Evolutionary conservation across 2,888 invertebrate species (phyloP).

Genomic region (Trichogramma dendrolimi): DNA sequence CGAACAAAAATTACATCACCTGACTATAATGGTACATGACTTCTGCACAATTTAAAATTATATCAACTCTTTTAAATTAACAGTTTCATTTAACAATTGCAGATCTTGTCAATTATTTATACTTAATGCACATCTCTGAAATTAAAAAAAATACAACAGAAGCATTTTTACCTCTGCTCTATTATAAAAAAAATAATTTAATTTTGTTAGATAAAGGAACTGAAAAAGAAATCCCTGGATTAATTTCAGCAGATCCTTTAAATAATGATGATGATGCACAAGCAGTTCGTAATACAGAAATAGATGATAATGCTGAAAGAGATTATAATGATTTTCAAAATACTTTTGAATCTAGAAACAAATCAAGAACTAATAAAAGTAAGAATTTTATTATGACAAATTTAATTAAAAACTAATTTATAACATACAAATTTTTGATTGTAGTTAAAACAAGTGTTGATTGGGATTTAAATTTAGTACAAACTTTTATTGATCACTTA

Average conservation of each 20-base stretch:
- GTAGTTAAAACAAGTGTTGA: not conserved
- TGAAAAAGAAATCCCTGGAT: conserved; percentile 1
- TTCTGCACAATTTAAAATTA: not conserved
- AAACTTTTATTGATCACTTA: conserved; percentile 36
- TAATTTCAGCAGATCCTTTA: not conserved
- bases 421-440: not conserved
- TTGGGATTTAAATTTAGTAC: conserved; percentile 34
- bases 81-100: conserved; percentile 20
- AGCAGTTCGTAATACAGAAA: conserved; percentile 1
- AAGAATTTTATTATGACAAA: not conserved
- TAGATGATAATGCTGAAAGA: not conserved
- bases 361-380: not conserved
- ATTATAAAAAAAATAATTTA: conserved; percentile 30
- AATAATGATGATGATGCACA: not conserved
- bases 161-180: conserved; percentile 36
- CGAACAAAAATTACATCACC: not conserved
- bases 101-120: conserved; percentile 37
- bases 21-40: conserved; percentile 5
- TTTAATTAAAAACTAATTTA: not conserved
- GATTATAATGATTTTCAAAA: not conserved
- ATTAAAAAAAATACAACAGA: conserved; percentile 29
- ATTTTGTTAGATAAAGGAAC: conserved; percentile 3
- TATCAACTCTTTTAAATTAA: not conserved
- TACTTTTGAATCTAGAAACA: not conserved
- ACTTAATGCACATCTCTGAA: conserved; percentile 29